phyloP scores from a whole-genome alignment of 2,113 vertebrate species.

The Microcebus lehilahytsara region DNA sequence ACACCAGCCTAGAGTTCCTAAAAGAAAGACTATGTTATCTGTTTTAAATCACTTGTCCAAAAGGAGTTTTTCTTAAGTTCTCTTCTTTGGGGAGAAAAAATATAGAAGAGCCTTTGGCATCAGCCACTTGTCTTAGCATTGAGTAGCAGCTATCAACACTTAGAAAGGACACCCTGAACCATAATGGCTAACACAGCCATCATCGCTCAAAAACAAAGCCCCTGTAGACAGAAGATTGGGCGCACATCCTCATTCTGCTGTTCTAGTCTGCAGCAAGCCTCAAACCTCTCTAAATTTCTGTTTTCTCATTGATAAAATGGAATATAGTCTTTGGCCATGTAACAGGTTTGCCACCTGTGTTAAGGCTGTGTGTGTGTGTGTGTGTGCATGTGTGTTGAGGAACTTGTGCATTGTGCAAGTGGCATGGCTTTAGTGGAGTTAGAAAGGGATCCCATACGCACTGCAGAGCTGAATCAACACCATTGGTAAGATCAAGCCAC shows the following conservation, averaged over 20 bases:
- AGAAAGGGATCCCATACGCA: neutral
- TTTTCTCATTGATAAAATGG: neutral
- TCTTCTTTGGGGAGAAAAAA: constrained; percentile 5
- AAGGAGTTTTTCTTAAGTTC: constrained; percentile 40
- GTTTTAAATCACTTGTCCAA: constrained; percentile 64
- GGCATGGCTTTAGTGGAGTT: neutral
- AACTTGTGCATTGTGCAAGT: neutral
- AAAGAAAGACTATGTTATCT: constrained; percentile 48
- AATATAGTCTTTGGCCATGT: neutral
- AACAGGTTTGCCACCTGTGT: neutral
- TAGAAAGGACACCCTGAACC: neutral
- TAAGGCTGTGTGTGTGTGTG: neutral
- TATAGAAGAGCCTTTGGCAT: neutral
- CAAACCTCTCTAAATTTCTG: neutral
- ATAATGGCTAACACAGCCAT: neutral
- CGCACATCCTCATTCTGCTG: neutral
- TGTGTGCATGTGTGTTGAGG: neutral
- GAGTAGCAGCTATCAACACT: neutral
- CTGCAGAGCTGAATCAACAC: neutral
- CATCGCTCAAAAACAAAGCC: neutral
- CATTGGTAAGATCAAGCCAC: neutral
- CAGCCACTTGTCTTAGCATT: neutral
- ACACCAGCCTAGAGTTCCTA: constrained; percentile 41
- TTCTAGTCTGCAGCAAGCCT: neutral
- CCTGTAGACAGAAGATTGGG: neutral